Percentiles rank a stretch among this genome's conserved stretches.
phyloP scores from a whole-genome alignment of 2,113 vertebrate species.

The Anguilla japonica region DNA sequence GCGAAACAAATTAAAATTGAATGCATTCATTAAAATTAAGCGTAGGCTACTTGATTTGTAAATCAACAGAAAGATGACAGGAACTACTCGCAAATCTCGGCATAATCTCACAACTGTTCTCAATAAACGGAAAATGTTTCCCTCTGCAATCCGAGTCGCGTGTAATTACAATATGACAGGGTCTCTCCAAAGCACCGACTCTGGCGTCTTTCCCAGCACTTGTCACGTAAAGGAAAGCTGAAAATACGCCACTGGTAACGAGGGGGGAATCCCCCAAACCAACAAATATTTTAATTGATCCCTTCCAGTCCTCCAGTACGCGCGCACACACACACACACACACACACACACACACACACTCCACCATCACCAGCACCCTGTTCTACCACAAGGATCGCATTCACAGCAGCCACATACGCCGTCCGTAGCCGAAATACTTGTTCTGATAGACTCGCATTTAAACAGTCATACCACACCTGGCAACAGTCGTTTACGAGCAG shows the following conservation, averaged over 20 bases:
- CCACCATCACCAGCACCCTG: not conserved
- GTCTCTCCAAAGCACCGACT: constrained; percentile 51
- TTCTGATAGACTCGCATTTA: not conserved
- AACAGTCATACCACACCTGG: constrained; percentile 46
- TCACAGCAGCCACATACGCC: not conserved
- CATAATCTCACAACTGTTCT: constrained; percentile 53
- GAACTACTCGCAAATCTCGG: constrained; percentile 34
- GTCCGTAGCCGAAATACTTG: not conserved
- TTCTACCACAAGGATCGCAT: not conserved
- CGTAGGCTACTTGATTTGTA: not conserved
- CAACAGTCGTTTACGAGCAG: constrained; percentile 48
- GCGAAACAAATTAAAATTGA: no score
- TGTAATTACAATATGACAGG: constrained; percentile 68
- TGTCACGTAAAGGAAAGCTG: constrained; percentile 71
- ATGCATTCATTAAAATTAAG: no score
- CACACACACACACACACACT: no score
- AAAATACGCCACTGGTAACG: constrained; percentile 42
- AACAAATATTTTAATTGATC: constrained; percentile 68
- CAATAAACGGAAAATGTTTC: constrained; percentile 52
- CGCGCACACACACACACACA: not conserved
- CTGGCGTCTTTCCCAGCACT: constrained; percentile 71
- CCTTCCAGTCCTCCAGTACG: constrained; percentile 37
- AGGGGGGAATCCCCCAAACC: constrained; percentile 56
- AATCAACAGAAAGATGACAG: constrained; percentile 25
- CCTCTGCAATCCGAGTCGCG: constrained; percentile 58